A percentile compares a stretch with the other conserved stretches of the same genome.
These are phyloP conservation scores for Bubo blakistoni DNA, from an alignment of 2,113 vertebrate species.

Conservation along the genomic window DNA sequence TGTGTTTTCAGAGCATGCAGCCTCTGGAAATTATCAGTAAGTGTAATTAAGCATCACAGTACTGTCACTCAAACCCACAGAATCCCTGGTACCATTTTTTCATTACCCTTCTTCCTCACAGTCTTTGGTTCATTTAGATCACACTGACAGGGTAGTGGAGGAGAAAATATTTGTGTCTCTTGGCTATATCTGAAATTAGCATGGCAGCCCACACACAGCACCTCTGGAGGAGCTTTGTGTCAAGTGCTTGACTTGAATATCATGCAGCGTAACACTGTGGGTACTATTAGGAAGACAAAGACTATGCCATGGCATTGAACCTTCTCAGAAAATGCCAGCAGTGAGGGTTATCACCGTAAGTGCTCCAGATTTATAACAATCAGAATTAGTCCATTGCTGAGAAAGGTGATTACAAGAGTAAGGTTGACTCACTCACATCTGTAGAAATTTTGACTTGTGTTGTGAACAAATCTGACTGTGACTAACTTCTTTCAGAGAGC, in stretches of 20 bases:
- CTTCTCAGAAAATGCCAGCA: neutral
- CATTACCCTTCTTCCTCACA: neutral
- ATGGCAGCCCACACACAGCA: neutral
- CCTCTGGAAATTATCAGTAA: neutral
- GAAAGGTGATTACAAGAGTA: neutral
- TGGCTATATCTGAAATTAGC: neutral
- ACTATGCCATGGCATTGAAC: neutral
- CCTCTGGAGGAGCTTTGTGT: neutral
- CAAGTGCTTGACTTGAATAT: neutral
- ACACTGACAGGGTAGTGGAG: neutral
- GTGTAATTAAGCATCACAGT: neutral
- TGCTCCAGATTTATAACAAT: neutral
- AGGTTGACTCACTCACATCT: neutral
- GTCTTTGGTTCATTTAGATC: neutral
- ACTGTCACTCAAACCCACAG: neutral
- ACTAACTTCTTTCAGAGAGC: neutral
- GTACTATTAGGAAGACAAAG: slow-evolving; percentile 4
- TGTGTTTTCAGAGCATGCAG: neutral
- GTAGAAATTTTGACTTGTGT: neutral
- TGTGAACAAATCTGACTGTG: neutral
- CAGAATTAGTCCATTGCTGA: neutral
- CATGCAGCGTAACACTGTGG: fast-evolving
- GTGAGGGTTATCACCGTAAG: neutral
- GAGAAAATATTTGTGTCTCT: neutral
- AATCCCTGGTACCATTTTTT: neutral